Percentiles rank a stretch among this genome's conserved stretches.
Evolutionary conservation across 2,888 invertebrate species (phyloP).

Genomic region (Esperia sulphurella): DNA sequence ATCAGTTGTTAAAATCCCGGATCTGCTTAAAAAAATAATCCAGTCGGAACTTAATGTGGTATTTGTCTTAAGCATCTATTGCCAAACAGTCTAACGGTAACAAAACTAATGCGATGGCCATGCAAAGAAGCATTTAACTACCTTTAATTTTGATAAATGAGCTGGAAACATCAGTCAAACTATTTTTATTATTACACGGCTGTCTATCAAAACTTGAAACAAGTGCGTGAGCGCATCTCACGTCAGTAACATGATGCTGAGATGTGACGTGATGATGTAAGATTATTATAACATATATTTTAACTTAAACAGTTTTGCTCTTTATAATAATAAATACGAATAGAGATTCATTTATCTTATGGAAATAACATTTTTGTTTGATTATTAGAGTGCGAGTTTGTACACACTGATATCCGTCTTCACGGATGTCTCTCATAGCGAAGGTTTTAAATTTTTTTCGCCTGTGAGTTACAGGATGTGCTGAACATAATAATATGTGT

Average conservation of each 20-base stretch:
- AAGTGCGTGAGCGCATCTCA: constrained; percentile 4
- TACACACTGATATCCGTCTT: too few relatives aligned
- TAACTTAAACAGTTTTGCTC: too few relatives aligned
- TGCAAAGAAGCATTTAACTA: constrained; percentile 35
- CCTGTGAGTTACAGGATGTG: too few relatives aligned
- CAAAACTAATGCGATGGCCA: constrained; percentile 21
- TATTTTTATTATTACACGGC: constrained; percentile 8
- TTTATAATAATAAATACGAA: too few relatives aligned
- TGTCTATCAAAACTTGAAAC: constrained; percentile 9
- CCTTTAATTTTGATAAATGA: constrained; percentile 59
- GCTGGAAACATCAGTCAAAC: constrained; percentile 21
- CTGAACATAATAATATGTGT: too few relatives aligned
- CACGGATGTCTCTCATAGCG: too few relatives aligned
- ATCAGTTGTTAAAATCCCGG: too few relatives aligned
- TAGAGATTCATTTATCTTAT: too few relatives aligned
- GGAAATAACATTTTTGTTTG: too few relatives aligned
- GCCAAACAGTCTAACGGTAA: constrained; percentile 35
- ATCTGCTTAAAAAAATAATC: too few relatives aligned
- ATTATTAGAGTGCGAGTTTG: too few relatives aligned
- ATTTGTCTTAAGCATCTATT: constrained; percentile 13
- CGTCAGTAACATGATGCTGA: background rate
- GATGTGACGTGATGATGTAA: constrained; percentile 10
- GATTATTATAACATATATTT: background rate
- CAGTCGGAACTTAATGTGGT: background rate
- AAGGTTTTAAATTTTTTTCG: too few relatives aligned